Percentiles rank a stretch among this genome's conserved stretches.
Evolutionary conservation across 2,797 vertebrate species (phyloP).

Genomic region (Halcyon leucocephala): DNA sequence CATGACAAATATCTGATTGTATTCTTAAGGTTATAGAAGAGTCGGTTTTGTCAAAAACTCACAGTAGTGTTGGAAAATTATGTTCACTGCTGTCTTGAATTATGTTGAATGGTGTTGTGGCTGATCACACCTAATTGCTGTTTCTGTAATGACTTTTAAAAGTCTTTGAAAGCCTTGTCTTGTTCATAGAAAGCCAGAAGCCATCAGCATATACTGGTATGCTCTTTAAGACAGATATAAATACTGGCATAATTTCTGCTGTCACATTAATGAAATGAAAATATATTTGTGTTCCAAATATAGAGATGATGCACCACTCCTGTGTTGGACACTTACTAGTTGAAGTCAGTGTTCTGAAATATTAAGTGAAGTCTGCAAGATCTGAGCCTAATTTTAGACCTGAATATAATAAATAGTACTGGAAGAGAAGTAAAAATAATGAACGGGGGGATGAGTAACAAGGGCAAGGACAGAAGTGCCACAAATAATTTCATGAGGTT

Average conservation of each 20-base stretch:
- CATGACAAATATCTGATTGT: not conserved
- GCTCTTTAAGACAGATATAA: not conserved
- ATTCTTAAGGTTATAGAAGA: not conserved
- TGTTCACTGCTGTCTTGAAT: not conserved
- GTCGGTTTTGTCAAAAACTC: not conserved
- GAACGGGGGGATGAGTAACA: not conserved
- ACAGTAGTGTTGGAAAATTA: not conserved
- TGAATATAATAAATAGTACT: not conserved
- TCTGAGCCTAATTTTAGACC: not conserved
- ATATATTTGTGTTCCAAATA: not conserved
- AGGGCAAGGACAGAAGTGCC: not conserved
- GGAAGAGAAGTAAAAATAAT: not conserved
- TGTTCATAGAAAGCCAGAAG: not conserved
- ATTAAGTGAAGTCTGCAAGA: not conserved
- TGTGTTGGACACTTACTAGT: not conserved
- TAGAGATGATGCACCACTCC: not conserved
- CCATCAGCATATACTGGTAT: not conserved
- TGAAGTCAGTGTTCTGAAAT: not conserved
- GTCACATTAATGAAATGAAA: not conserved
- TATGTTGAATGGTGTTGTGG: not conserved
- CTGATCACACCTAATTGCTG: not conserved
- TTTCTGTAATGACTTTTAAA: not conserved
- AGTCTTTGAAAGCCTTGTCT: not conserved
- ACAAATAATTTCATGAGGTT: not conserved
- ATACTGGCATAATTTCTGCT: not conserved